Percentiles rank a stretch among this genome's conserved stretches.
Evolutionary conservation across 2,113 vertebrate species (phyloP).

Genomic region (Nannobrachium achirus): DNA sequence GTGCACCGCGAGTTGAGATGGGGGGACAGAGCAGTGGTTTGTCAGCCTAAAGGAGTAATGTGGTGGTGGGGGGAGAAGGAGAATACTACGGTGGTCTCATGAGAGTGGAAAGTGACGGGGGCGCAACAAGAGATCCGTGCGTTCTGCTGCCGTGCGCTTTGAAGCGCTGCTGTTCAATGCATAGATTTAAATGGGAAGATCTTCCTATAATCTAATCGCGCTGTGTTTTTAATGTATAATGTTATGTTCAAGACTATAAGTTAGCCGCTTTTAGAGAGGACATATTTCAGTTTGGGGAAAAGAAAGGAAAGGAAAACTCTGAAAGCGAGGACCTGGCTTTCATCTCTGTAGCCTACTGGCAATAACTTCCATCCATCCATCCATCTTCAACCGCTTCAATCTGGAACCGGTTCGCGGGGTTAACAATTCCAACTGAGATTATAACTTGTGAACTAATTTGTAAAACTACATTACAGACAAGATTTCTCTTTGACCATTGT

Average conservation of each 20-base stretch:
- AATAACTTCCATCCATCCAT: no score
- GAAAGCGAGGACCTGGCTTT: background rate
- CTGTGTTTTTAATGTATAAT: no score
- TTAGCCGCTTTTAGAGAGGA: slow-evolving; percentile 13
- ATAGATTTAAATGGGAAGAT: slow-evolving; percentile 2
- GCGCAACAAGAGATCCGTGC: slow-evolving; percentile 41
- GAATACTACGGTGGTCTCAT: slow-evolving; percentile 43
- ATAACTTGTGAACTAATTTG: no score
- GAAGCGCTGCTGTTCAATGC: background rate
- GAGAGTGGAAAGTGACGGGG: slow-evolving; percentile 36
- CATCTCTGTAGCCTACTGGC: background rate
- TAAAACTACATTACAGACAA: no score
- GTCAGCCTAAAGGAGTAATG: slow-evolving; percentile 48
- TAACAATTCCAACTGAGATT: no score
- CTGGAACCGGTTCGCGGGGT: no score
- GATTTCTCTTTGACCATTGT: no score
- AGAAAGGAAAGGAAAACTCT: background rate
- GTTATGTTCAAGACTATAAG: background rate
- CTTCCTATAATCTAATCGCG: background rate
- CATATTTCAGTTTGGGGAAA: background rate
- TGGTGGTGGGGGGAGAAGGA: slow-evolving; percentile 50
- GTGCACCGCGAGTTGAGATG: slow-evolving; percentile 33
- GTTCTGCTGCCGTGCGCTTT: slow-evolving; percentile 6
- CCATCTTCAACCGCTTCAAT: no score
- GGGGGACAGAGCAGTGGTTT: slow-evolving; percentile 28